phyloP scores from a whole-genome alignment of 2,888 invertebrate genomes.

The Villa cingulata region DNA sequence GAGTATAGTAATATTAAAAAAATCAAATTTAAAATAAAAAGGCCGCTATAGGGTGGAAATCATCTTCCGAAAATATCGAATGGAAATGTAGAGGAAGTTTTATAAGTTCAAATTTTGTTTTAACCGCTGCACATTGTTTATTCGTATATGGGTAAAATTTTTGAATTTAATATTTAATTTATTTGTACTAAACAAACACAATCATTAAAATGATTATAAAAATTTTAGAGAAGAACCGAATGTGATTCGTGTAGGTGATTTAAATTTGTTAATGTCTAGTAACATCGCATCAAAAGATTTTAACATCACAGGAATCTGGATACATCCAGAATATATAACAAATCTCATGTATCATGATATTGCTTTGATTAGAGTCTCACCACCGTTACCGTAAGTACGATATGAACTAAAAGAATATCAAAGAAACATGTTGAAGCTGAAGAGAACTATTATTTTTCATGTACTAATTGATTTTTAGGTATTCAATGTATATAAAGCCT shows the following conservation, averaged over 20 bases:
- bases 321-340: constrained; percentile 34
- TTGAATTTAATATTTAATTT: no score
- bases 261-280: constrained; percentile 14
- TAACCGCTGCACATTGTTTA: constrained; percentile 13
- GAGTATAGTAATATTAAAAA: not conserved
- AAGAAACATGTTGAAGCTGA: no score
- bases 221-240: constrained; percentile 12
- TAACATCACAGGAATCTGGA: constrained; percentile 23
- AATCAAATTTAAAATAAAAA: not conserved
- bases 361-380: constrained; percentile 31
- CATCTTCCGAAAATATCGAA: not conserved
- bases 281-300: constrained; percentile 26
- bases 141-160: constrained; percentile 3
- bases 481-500: constrained; percentile 32
- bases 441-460: no score
- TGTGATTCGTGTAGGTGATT: constrained; percentile 21
- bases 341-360: constrained; percentile 40
- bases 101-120: constrained; percentile 5
- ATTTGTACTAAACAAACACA: no score
- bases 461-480: no score
- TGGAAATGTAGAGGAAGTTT: constrained; percentile 6
- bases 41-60: not conserved
- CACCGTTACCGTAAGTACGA: no score
- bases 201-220: no score
- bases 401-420: no score